A percentile compares a stretch with the other conserved stretches of the same genome.
These are phyloP conservation scores for Girardia tigrina DNA, from an alignment of 2,888 invertebrate species.

Conservation along the genomic window DNA sequence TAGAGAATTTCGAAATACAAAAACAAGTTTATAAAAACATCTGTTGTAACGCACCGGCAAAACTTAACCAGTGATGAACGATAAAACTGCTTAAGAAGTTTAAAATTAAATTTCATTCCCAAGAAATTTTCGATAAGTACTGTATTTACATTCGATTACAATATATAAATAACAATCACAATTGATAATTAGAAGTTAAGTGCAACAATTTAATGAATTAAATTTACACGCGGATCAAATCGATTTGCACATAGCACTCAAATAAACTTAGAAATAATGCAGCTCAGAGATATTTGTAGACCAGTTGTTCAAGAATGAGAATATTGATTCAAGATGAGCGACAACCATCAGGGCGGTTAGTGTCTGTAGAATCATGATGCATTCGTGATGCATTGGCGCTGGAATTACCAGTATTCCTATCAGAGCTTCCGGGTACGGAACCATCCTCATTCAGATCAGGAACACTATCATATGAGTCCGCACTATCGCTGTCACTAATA, in stretches of 20 bases:
- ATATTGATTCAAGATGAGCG: background rate
- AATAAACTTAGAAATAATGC: background rate
- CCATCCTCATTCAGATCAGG: background rate
- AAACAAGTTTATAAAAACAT: too few species aligned
- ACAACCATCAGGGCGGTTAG: background rate
- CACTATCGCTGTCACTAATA: constrained; percentile 2
- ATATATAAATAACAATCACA: too few species aligned
- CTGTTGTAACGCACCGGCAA: too few species aligned
- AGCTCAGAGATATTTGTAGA: background rate
- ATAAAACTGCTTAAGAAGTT: too few species aligned
- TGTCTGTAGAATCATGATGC: background rate
- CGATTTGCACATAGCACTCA: background rate
- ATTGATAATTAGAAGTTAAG: too few species aligned
- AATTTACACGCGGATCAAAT: background rate
- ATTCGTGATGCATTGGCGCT: background rate
- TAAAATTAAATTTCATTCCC: too few species aligned
- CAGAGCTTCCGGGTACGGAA: background rate
- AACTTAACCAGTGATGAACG: too few species aligned
- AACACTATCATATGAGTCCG: background rate
- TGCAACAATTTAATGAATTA: background rate
- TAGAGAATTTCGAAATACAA: too few species aligned
- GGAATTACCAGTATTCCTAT: background rate
- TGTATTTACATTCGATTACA: too few species aligned
- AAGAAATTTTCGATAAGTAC: too few species aligned
- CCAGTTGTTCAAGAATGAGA: background rate